Evolutionary conservation across 2,113 vertebrate species (phyloP), one percentile per base, ranked within the genome.

Genomic region (Boleophthalmus pectinirostris): DNA sequence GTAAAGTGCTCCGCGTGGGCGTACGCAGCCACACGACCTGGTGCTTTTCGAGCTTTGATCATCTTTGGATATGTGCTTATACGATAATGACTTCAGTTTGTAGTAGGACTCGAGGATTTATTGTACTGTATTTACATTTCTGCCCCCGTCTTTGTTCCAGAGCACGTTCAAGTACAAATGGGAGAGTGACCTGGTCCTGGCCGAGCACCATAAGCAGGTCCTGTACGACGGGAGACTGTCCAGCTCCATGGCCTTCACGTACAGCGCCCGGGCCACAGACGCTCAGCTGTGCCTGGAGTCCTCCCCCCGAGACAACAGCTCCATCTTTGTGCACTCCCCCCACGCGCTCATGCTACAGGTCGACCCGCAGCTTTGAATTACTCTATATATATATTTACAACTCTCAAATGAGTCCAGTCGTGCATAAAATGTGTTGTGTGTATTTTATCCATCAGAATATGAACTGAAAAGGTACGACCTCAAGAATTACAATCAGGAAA

Each of bases 261-360:
- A 98, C 0, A 99, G 98, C 1, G 96, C 97, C 0, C 98, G 98
- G 89, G 97, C 97, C 84, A 98, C 97, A 0, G 97, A 99, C 47
- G 97, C 96, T 58, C 97, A 99, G 72, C 94, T 99, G 3, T 99
- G 97, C 90, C 93, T 99, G 83, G 97, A 99, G 84, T 98, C 97
- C 57, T 98, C 97, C 51, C 97, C 97, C 79, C 95, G 96, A 88
- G 97, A 98, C 92, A 98, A 99, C 1, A 80, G 95, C 73, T 99
- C 97, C 0, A 98, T 99, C 89, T 99, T 99, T 89, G 97, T 99
- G 79, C 97, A 98, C 84, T 99, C 97, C 3, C 97, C 97, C 2
- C 97, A 98, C 73, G 97, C 97, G 35, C 94, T 99, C 65, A 99
- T 99, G 97, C 95, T 99, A 73, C 97, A 98, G 97, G 97, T 98